Base-by-base conservation (phyloP, 2,113 vertebrate species). In the Etheostoma spectabile region DNA sequence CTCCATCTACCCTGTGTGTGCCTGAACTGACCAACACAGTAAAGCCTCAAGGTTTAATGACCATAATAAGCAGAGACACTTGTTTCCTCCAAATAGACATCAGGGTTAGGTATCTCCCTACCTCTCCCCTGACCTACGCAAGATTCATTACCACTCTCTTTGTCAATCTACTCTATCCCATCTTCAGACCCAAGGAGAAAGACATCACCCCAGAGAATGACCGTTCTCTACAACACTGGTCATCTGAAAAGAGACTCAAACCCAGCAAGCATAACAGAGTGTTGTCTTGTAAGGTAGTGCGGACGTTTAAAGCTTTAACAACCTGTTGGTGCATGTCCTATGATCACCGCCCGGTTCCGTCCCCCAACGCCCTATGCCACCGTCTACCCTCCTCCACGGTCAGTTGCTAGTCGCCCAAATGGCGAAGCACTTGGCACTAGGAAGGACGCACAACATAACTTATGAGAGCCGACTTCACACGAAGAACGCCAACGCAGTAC, bases 31-130 rank as follows among this genome's bases (percentile, higher is more conserved):
- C 83, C 78, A 61, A 88, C 82, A 79, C 60, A 83, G 70, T 85
- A 87, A 85, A 87, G 80, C 84, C 79, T 87, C 79, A 88, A 86
- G 91, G 90, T 93, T 92, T 93, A 93, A 89, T 92, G 91, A 93
- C 74, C 87, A n/a, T n/a, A n/a, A 22, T 79, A 88, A 89, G 86
- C 71, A 38, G 65, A 87, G 88, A n/a, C 73, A 87, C 85, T 91
- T 93, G 91, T n/a, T 91, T 90, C 76, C 64, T 85, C 81, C 79
- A 90, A 92, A 92, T 64, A 88, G 86, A 91, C 84, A 88, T 77
- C 71, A 70, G 79, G 80, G 85, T 88, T 82, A 82, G 77, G 77
- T n/a, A 80, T 86, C 77, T 80, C 74, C 76, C 65, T 45, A 65
- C 74, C 70, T 51, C 61, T 66, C 49, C 72, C 48, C 59, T 89